phyloP scores from a whole-genome alignment of 2,113 vertebrate species.

The Urocitellus parryii region DNA sequence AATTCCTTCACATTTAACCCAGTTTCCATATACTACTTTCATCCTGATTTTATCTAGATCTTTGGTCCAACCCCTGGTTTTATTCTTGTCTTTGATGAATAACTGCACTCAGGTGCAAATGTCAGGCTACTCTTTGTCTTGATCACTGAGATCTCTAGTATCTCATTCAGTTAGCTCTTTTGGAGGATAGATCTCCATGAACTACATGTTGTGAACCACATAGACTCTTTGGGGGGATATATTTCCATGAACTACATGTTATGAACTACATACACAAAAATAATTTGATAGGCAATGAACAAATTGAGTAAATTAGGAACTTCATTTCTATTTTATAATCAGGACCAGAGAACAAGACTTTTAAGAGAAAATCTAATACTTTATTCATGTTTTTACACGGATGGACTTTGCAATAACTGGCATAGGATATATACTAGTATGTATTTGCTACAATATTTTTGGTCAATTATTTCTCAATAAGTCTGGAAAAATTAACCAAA shows the following conservation, averaged over 20 bases:
- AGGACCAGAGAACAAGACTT: background rate
- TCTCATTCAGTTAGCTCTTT: background rate
- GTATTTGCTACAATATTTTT: background rate
- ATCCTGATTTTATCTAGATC: background rate
- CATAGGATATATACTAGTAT: background rate
- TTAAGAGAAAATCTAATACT: background rate
- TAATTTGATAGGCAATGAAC: background rate
- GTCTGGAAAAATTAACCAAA: background rate
- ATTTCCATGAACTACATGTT: background rate
- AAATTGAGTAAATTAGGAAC: background rate
- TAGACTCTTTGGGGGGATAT: background rate
- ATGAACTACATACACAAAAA: background rate
- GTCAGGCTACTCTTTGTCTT: background rate
- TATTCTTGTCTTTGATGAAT: background rate
- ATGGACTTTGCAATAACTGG: background rate
- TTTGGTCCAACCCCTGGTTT: background rate
- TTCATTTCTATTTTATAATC: background rate
- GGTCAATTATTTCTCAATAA: background rate
- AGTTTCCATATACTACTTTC: background rate
- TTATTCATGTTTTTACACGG: background rate
- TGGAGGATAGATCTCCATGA: background rate
- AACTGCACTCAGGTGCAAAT: background rate
- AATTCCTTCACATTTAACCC: background rate
- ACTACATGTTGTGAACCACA: background rate
- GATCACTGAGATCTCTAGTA: background rate